Conservation (phyloP, 2,113 vertebrate species). For the Oryzias woworae region DNA sequence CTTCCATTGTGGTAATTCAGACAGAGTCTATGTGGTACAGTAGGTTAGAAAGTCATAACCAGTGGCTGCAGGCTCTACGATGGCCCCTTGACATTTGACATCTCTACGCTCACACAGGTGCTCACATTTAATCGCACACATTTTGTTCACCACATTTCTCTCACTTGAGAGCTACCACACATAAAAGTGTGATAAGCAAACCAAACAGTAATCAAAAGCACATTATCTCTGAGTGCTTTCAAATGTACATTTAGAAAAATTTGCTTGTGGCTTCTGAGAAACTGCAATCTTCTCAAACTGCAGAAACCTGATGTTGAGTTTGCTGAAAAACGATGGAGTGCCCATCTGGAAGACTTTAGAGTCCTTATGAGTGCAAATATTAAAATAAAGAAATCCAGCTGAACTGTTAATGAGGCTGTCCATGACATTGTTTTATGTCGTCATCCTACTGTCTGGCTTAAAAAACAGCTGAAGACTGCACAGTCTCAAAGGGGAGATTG, state of each 20-base stretch:
- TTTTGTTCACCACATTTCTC: constrained; percentile 30
- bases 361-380: constrained; percentile 47
- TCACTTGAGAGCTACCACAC: constrained; percentile 33
- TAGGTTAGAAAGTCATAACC: constrained; percentile 64
- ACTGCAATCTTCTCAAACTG: constrained; percentile 72
- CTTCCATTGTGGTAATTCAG: constrained; percentile 81
- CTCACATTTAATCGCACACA: constrained; percentile 30
- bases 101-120: constrained; percentile 29
- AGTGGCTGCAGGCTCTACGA: constrained; percentile 50
- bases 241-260: constrained; percentile 75
- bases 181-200: constrained; percentile 44
- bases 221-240: constrained; percentile 56
- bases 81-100: constrained; percentile 62
- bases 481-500: constrained; percentile 37
- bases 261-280: constrained; percentile 73
- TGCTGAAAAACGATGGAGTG: constrained; percentile 68
- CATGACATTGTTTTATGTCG: constrained; percentile 65
- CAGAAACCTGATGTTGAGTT: constrained; percentile 72
- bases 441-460: constrained; percentile 73
- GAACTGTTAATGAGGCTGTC: constrained; percentile 70
- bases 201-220: constrained; percentile 66
- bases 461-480: constrained; percentile 58
- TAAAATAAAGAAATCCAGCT: constrained; percentile 53
- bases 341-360: constrained; percentile 77
- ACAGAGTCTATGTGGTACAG: constrained; percentile 68